Percentiles rank a stretch among this genome's conserved stretches.
These are phyloP conservation scores for Trachymyrmex cornetzi DNA, from an alignment of 1,140 invertebrate species.

Conservation along the genomic window DNA sequence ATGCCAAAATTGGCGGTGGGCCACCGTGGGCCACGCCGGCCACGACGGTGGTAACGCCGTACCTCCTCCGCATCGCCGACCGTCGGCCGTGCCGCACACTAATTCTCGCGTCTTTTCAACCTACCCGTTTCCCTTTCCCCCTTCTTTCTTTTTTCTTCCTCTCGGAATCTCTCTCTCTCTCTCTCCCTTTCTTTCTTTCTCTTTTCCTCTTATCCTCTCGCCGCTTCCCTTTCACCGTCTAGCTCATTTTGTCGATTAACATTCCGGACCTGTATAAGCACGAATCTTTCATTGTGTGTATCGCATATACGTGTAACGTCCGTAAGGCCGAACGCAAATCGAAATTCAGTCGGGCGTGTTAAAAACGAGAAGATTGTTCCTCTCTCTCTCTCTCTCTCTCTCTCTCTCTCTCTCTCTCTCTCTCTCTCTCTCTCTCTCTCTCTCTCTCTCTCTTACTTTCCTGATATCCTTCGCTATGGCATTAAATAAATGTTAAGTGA, in stretches of 20 bases:
- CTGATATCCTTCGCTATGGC: no score
- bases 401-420: no score
- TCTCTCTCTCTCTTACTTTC: no score
- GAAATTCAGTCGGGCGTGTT: conserved; percentile 64
- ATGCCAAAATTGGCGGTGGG: conserved; percentile 83
- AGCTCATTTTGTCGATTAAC: conserved; percentile 63
- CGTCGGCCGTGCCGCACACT: conserved; percentile 67
- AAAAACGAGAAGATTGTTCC: conserved; percentile 74
- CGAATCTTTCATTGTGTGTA: conserved; percentile 36
- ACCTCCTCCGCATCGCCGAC: conserved; percentile 68
- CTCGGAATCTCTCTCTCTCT: conserved; percentile 51
- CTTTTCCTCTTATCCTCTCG: neutral
- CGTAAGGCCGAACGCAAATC: conserved; percentile 26
- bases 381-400: no score
- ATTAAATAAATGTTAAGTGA: no score
- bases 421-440: no score
- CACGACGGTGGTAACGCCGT: conserved; percentile 72
- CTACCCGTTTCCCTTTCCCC: conserved; percentile 32
- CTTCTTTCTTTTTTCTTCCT: conserved; percentile 14
- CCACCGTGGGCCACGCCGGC: conserved; percentile 74
- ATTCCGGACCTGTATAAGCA: conserved; percentile 62
- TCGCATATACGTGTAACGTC: conserved; percentile 35
- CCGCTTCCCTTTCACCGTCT: conserved; percentile 36
- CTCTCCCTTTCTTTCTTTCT: neutral
- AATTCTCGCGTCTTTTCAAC: conserved; percentile 74